Base-by-base conservation (phyloP, 2,113 vertebrate species). In the Acrocephalus arundinaceus region DNA sequence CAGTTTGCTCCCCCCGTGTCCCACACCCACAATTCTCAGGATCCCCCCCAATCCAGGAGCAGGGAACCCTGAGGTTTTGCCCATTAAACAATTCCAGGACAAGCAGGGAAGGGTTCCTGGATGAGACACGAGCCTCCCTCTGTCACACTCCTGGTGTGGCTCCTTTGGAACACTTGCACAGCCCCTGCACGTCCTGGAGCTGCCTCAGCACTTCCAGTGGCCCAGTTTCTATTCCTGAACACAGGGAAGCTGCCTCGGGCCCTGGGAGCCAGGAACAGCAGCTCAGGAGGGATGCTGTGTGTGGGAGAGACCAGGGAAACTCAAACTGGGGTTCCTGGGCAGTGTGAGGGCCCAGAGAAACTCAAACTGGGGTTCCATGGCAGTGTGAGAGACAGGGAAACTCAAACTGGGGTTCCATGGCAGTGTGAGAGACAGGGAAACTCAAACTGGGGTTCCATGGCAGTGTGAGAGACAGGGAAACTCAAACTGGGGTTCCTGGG, bases 371-470 rank as follows among this genome's bases (percentile, higher is more conserved):
- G 14, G 24, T 3, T 76, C 19, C 3, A 35, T 54, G 54, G 2
- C 23, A 43, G 2, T 25, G 2, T 43, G 20, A 71, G 35, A 57
- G 33, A 58, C 15, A 49, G 11, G n/a, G 11, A 48, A 74, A 31
- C 8, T 5, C 33, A 55, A 79, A 21, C 6, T 9, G 18, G 1
- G 14, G 28, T 3, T 72, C 10, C 9, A 39, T n/a, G 25, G 1
- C 48, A 52, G 1, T 22, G 2, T 16, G 10, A 52, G 35, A 23
- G 15, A 49, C 16, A 77, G 13, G 8, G 3, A 43, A 22, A 17
- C 5, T 2, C 46, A 22, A 41, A 15, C 1, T 51, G 10, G 3
- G 21, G 30, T 0, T 73, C 11, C 2, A 43, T 30, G 15, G 1
- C 9, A 57, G 0, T 6, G 0, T 55, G 6, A 45, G 31, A 28